Evolutionary conservation across 2,797 vertebrate species (phyloP).

Genomic region (Anisognathus igniventris): DNA sequence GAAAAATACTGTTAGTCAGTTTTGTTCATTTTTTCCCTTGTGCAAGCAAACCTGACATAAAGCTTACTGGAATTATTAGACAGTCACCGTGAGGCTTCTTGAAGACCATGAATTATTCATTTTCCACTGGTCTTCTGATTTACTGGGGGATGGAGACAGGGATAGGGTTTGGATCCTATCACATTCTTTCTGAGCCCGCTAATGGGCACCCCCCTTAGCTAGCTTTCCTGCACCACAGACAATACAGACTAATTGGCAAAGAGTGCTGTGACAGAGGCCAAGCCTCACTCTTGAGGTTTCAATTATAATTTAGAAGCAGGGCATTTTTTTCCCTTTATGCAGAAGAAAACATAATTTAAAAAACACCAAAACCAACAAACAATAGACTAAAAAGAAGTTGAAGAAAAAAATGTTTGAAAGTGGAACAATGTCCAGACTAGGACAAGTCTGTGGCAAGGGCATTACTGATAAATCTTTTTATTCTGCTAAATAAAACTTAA

Average conservation of each 20-base stretch:
- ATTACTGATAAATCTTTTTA: neutral
- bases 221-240: neutral
- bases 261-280: neutral
- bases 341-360: neutral
- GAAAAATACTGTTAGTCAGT: neutral
- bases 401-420: neutral
- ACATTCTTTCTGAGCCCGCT: neutral
- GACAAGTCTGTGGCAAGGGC: neutral
- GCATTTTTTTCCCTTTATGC: neutral
- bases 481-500: neutral
- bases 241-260: conserved; percentile 21
- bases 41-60: neutral
- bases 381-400: neutral
- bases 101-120: conserved; percentile 23
- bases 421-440: neutral
- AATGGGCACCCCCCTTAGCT: neutral
- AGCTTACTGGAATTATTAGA: neutral
- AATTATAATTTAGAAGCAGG: neutral
- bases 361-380: neutral
- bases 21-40: neutral
- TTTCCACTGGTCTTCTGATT: neutral
- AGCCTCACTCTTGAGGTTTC: neutral
- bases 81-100: neutral
- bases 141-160: neutral
- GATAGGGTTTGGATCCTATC: neutral